These are phyloP conservation scores for Luperina nickerlii DNA, from an alignment of 2,888 invertebrate genomes.

Conservation along the genomic window DNA sequence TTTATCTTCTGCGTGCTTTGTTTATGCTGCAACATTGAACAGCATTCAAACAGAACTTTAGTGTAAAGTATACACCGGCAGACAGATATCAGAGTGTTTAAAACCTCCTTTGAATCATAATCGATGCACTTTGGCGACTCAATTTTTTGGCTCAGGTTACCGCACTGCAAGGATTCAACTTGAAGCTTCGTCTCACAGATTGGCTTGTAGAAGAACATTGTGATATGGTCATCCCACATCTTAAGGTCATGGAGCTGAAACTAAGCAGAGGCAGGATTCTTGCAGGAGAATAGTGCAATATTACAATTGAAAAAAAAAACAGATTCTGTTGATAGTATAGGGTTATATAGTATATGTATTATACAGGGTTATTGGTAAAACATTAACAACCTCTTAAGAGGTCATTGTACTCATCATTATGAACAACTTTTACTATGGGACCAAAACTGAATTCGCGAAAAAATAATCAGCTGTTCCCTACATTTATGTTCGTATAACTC, in stretches of 20 bases:
- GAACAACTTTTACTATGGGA: too few species aligned
- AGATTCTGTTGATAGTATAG: background rate
- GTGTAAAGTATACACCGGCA: background rate
- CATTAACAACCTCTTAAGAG: too few species aligned
- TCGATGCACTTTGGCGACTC: background rate
- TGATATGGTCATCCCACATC: background rate
- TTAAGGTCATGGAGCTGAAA: background rate
- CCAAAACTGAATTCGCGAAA: too few species aligned
- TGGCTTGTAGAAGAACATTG: background rate
- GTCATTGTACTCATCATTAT: too few species aligned
- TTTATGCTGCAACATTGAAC: constrained; percentile 61
- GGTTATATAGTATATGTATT: too few species aligned
- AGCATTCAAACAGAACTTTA: constrained; percentile 28
- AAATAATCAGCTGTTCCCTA: too few species aligned
- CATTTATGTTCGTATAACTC: too few species aligned
- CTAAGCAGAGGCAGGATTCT: background rate
- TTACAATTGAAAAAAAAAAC: too few species aligned
- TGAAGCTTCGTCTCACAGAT: background rate
- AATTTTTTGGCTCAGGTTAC: background rate
- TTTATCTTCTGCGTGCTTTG: constrained; percentile 68
- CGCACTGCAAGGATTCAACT: background rate
- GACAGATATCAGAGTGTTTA: background rate
- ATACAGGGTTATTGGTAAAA: too few species aligned
- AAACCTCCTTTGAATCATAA: background rate
- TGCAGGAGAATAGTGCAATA: background rate